These are phyloP conservation scores for Pteruthius melanotis DNA, from an alignment of 2,113 vertebrate species.

Conservation along the genomic window DNA sequence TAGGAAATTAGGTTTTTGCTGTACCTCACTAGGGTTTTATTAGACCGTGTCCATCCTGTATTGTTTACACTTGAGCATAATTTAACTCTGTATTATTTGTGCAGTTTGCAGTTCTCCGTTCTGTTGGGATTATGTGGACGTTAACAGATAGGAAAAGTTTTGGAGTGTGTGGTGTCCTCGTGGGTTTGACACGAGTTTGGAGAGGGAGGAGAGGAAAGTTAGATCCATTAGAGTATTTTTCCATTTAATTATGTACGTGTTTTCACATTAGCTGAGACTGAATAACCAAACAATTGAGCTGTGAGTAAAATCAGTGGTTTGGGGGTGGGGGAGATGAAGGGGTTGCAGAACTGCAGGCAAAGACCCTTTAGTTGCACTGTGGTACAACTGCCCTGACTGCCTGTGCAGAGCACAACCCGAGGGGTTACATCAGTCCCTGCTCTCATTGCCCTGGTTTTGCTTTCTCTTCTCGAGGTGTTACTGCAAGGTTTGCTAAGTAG, in stretches of 20 bases:
- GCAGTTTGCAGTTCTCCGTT: neutral
- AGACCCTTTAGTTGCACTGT: neutral
- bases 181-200: neutral
- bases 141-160: neutral
- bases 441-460: neutral
- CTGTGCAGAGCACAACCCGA: neutral
- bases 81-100: neutral
- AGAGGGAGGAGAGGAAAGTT: neutral
- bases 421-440: neutral
- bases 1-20: neutral
- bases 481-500: neutral
- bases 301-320: neutral
- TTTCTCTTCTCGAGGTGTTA: neutral
- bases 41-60: neutral
- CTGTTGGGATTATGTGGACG: neutral
- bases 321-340: neutral
- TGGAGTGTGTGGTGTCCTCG: neutral
- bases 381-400: neutral
- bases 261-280: neutral
- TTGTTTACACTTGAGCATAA: conserved; percentile 11
- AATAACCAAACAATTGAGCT: neutral
- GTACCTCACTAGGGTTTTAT: neutral
- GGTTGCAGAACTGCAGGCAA: neutral
- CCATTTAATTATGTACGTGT: neutral
- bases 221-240: neutral